phyloP scores from a whole-genome alignment of 2,113 vertebrate genomes.

The Kobus ellipsiprymnus region DNA sequence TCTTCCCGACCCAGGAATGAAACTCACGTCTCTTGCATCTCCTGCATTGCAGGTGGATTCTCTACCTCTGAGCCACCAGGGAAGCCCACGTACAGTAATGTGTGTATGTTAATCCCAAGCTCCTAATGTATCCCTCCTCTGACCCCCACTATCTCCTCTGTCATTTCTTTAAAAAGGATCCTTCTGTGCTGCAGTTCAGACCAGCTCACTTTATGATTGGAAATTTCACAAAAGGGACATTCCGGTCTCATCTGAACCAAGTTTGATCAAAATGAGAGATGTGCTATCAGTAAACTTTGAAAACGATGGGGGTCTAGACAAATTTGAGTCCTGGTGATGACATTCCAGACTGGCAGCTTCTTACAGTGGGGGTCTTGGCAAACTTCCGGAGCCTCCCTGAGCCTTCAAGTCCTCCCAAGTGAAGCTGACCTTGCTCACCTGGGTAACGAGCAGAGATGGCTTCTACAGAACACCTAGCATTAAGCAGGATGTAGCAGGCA shows the following conservation, averaged over 20 bases:
- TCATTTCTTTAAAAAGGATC: not conserved
- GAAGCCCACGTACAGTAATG: not conserved
- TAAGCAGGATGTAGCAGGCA: accelerated
- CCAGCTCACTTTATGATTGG: not conserved
- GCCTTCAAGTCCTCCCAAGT: not conserved
- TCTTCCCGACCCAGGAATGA: not conserved
- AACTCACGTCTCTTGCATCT: not conserved
- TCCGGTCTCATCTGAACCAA: not conserved
- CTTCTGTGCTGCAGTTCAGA: not conserved
- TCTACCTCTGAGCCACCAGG: not conserved
- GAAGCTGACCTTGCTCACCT: no score
- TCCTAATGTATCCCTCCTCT: not conserved
- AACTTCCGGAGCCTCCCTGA: not conserved
- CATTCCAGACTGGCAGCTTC: not conserved
- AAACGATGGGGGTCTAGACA: accelerated
- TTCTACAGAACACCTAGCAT: not conserved
- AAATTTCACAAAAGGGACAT: not conserved
- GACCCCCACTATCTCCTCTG: not conserved
- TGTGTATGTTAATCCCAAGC: not conserved
- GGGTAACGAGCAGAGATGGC: not conserved
- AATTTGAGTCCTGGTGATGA: not conserved
- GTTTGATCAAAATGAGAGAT: not conserved
- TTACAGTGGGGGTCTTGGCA: not conserved
- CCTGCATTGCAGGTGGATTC: not conserved
- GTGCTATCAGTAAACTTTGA: not conserved